Evolutionary conservation across 2,888 invertebrate genomes (phyloP).

Genomic region (Tachina fera): DNA sequence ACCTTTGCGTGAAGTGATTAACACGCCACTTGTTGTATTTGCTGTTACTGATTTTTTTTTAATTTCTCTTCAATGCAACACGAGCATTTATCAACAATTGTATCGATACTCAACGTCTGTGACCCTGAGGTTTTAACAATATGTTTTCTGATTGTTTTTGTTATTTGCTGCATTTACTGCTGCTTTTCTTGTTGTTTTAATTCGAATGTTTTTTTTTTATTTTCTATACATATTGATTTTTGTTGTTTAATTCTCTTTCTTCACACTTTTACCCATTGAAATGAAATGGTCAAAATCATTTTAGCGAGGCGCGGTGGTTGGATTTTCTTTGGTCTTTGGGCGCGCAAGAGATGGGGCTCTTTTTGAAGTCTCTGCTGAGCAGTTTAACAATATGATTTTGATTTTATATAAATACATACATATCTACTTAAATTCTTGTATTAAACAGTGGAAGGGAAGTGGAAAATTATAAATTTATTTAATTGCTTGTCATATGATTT

Average conservation of each 20-base stretch:
- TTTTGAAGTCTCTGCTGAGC: conserved; percentile 33
- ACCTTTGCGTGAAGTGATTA: conserved; percentile 71
- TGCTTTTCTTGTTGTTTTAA: conserved; percentile 46
- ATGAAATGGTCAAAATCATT: conserved; percentile 47
- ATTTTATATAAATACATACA: neutral
- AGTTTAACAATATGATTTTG: conserved; percentile 41
- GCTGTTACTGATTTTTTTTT: conserved; percentile 19
- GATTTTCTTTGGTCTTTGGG: conserved; percentile 22
- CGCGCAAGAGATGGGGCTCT: conserved; percentile 32
- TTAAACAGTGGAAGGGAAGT: conserved; percentile 22
- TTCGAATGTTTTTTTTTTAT: conserved; percentile 33
- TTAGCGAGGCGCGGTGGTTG: conserved; percentile 4
- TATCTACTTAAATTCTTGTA: too few relatives aligned
- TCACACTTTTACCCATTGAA: conserved; percentile 67
- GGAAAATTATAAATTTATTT: conserved; percentile 4
- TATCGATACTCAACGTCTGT: conserved; percentile 63
- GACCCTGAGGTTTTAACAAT: conserved; percentile 65
- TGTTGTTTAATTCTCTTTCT: conserved; percentile 42
- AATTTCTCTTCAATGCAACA: conserved; percentile 45
- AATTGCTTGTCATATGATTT: neutral
- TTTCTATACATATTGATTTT: neutral
- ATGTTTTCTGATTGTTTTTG: conserved; percentile 37
- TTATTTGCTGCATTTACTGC: conserved; percentile 32
- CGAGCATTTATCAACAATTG: conserved; percentile 67
- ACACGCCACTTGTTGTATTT: conserved; percentile 73